phyloP scores from a whole-genome alignment of 2,888 invertebrate genomes.

The Coelopa pilipes region DNA sequence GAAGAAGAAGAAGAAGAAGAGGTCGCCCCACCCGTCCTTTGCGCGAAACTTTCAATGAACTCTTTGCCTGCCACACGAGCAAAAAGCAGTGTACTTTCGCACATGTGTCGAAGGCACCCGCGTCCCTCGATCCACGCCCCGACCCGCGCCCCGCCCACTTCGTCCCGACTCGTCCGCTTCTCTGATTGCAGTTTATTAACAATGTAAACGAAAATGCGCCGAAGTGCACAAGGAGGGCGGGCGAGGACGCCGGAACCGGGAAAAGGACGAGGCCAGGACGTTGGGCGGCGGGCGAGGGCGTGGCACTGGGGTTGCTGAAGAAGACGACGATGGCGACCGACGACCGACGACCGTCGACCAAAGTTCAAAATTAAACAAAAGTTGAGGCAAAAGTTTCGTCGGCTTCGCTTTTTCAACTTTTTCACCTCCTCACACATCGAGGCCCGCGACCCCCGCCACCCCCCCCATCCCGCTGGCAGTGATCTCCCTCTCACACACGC shows the following conservation, averaged over 20 bases:
- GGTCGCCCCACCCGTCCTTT: neutral
- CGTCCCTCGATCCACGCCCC: neutral
- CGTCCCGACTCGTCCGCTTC: neutral
- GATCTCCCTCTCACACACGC: no score
- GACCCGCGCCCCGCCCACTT: neutral
- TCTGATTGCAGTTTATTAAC: conserved; percentile 30
- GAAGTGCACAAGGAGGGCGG: neutral
- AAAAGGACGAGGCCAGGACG: neutral
- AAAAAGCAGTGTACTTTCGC: neutral
- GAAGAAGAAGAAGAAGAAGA: neutral
- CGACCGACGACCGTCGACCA: neutral
- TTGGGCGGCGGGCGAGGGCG: no score
- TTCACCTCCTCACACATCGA: neutral
- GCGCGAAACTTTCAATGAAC: conserved; percentile 24
- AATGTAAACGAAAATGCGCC: conserved; percentile 28
- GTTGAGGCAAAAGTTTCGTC: conserved; percentile 24
- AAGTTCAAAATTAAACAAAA: conserved; percentile 33
- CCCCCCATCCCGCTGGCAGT: neutral
- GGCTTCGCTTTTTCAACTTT: conserved; percentile 9
- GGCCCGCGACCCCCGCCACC: neutral
- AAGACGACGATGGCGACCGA: conserved; percentile 1
- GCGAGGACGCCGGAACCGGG: neutral
- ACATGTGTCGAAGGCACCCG: neutral
- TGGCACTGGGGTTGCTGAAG: neutral
- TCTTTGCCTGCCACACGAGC: neutral